A percentile compares a stretch with the other conserved stretches of the same genome.
phyloP scores from a whole-genome alignment of 2,888 invertebrate genomes.

The Ectemnius lituratus region DNA sequence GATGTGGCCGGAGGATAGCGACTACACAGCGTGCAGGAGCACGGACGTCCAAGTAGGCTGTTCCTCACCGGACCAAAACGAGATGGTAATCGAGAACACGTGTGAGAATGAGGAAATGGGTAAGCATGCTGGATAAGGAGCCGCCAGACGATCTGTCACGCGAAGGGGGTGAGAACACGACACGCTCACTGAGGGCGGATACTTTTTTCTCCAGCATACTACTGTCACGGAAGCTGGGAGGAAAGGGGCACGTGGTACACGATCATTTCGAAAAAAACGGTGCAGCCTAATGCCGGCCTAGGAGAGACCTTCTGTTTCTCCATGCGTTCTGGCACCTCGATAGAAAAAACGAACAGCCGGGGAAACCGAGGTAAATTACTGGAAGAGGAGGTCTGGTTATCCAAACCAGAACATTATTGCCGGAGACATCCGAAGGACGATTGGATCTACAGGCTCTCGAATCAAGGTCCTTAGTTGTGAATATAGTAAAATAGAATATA shows the following conservation, averaged over 20 bases:
- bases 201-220: conserved; percentile 80
- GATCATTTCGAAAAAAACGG: conserved; percentile 81
- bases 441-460: conserved; percentile 71
- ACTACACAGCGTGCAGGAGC: conserved; percentile 68
- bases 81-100: conserved; percentile 72
- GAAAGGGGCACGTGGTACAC: conserved; percentile 83
- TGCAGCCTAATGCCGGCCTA: conserved; percentile 53
- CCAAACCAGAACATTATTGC: conserved; percentile 69
- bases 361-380: conserved; percentile 61
- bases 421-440: conserved; percentile 62
- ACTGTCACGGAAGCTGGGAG: conserved; percentile 87
- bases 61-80: conserved; percentile 70
- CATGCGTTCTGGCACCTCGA: conserved; percentile 65
- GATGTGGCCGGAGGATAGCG: conserved; percentile 54
- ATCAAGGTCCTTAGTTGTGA: conserved; percentile 65
- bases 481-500: no score
- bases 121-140: conserved; percentile 42
- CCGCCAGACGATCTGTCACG: neutral
- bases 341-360: conserved; percentile 55
- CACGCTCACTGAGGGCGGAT: neutral
- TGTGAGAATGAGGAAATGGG: conserved; percentile 70
- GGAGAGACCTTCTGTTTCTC: conserved; percentile 73
- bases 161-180: neutral
- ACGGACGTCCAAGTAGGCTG: conserved; percentile 74
- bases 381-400: conserved; percentile 71